Evolutionary conservation across 2,113 vertebrate species (phyloP).

Genomic region (Hylia prasina): DNA sequence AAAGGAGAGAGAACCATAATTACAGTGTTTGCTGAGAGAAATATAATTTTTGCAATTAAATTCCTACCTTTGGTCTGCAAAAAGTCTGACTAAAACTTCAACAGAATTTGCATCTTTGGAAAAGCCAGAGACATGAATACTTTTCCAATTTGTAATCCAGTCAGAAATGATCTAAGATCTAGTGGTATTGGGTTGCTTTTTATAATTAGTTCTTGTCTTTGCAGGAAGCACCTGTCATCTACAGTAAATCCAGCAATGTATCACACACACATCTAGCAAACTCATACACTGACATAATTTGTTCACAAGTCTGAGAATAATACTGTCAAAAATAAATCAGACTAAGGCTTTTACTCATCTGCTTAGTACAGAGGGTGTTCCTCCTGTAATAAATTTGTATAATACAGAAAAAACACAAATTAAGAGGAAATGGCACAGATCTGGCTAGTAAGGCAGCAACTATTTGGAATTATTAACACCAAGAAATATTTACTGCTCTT

Average conservation of each 20-base stretch:
- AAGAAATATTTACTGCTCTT: background rate
- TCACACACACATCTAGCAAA: background rate
- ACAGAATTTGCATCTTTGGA: background rate
- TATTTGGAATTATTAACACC: background rate
- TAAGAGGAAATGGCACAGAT: background rate
- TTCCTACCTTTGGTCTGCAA: background rate
- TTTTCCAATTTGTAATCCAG: background rate
- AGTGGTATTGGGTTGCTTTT: background rate
- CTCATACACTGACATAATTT: background rate
- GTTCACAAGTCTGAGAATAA: background rate
- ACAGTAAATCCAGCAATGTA: background rate
- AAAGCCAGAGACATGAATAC: background rate
- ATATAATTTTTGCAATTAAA: background rate
- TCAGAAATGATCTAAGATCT: background rate
- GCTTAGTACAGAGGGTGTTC: background rate
- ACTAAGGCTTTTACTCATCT: background rate
- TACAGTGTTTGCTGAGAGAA: background rate
- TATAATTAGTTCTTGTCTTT: background rate
- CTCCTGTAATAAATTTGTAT: background rate
- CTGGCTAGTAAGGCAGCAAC: background rate
- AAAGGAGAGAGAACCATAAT: background rate
- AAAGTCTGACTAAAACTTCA: background rate
- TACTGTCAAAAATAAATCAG: background rate
- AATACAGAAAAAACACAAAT: background rate
- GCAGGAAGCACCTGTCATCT: background rate